phyloP scores from a whole-genome alignment of 2,888 invertebrate genomes.

The Pyralis farinalis region DNA sequence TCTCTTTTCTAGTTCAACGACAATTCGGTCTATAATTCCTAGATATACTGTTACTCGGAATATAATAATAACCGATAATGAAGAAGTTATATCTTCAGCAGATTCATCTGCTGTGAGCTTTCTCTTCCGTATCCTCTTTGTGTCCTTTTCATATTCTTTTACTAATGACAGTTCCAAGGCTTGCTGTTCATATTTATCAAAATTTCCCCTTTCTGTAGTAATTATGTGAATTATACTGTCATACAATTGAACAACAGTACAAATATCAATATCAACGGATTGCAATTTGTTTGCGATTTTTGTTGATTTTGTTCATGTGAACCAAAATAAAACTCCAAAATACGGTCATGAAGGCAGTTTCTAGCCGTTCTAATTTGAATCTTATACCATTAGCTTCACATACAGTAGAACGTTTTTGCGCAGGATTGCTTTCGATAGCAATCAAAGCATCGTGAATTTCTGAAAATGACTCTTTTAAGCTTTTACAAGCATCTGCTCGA shows the following conservation, averaged over 20 bases:
- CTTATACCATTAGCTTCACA: conserved; percentile 6
- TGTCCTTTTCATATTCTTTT: conserved; percentile 22
- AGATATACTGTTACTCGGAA: no score
- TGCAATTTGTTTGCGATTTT: conserved; percentile 14
- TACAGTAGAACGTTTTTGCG: conserved; percentile 11
- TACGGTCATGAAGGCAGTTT: neutral
- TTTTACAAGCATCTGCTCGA: neutral
- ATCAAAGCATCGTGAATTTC: conserved; percentile 10
- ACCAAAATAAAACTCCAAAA: conserved; percentile 10
- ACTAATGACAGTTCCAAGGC: conserved; percentile 12
- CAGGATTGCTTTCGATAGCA: conserved; percentile 11
- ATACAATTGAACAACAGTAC: conserved; percentile 20
- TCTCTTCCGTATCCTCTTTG: no score
- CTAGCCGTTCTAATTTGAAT: no score
- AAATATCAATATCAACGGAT: conserved; percentile 21
- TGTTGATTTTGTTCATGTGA: conserved; percentile 10
- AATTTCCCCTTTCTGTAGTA: conserved; percentile 24
- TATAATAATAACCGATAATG: neutral
- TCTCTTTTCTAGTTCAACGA: conserved; percentile 2
- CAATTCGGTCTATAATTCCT: no score
- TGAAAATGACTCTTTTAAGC: conserved; percentile 3
- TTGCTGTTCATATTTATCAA: conserved; percentile 21
- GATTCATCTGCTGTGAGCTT: no score
- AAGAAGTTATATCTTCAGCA: no score
- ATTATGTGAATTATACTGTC: conserved; percentile 23